A percentile compares a stretch with the other conserved stretches of the same genome.
Conservation (phyloP, 2,888 invertebrate species). For the Antheraea assamensis region DNA sequence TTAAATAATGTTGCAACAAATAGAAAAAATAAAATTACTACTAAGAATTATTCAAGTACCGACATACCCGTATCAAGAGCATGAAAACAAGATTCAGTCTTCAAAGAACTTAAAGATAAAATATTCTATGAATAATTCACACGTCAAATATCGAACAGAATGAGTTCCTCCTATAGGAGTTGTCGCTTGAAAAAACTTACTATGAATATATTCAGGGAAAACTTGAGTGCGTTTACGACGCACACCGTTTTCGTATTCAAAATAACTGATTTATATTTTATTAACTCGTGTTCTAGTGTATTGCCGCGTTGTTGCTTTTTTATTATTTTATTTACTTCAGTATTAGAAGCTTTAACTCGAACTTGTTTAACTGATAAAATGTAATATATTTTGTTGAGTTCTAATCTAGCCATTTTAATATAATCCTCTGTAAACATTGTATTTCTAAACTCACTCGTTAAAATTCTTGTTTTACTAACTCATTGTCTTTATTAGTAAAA, state of each 20-base stretch:
- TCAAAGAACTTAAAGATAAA: slow-evolving; percentile 20
- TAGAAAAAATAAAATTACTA: not conserved
- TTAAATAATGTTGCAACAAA: not conserved
- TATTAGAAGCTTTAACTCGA: not conserved
- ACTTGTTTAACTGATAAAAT: too few species aligned
- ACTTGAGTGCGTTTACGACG: slow-evolving; percentile 8
- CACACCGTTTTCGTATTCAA: not conserved
- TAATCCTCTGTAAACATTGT: too few species aligned
- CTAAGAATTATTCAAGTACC: not conserved
- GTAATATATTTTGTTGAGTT: too few species aligned
- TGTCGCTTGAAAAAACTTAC: slow-evolving; percentile 9
- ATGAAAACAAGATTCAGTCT: not conserved
- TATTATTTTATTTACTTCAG: not conserved
- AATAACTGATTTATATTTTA: slow-evolving; percentile 12
- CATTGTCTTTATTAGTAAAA: too few species aligned
- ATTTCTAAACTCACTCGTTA: too few species aligned
- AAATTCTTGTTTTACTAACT: too few species aligned
- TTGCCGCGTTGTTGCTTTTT: not conserved
- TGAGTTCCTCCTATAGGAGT: slow-evolving; percentile 4
- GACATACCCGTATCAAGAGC: not conserved
- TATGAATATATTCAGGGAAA: slow-evolving; percentile 10
- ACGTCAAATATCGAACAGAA: slow-evolving; percentile 22
- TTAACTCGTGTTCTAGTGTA: not conserved
- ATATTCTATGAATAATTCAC: slow-evolving; percentile 27
- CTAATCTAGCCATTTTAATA: too few species aligned